These are phyloP conservation scores for Struthio camelus DNA, from an alignment of 2,113 vertebrate genomes.

Conservation along the genomic window DNA sequence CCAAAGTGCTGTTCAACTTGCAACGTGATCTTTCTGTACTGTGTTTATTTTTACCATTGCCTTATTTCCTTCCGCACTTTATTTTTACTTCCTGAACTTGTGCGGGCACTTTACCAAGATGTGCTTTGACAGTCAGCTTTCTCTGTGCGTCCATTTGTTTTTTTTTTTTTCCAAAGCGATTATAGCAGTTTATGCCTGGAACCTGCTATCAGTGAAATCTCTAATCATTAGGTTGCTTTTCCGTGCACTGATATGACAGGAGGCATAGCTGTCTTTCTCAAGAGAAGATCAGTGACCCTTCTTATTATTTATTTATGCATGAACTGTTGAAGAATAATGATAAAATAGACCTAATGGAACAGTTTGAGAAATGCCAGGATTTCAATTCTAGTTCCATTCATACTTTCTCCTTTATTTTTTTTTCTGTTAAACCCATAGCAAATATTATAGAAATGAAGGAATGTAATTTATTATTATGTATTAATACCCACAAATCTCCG, in stretches of 20 bases:
- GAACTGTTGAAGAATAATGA: not conserved
- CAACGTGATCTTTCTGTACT: fast-evolving
- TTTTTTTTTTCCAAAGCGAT: not conserved
- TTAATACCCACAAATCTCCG: not conserved
- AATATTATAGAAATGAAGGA: not conserved
- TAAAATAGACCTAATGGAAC: not conserved
- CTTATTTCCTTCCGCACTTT: not conserved
- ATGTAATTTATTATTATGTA: not conserved
- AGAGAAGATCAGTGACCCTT: not conserved
- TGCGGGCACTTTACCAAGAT: not conserved
- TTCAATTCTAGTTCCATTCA: not conserved
- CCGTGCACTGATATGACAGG: not conserved
- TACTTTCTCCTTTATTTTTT: not conserved
- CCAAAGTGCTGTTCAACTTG: not conserved
- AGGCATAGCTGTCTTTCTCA: not conserved
- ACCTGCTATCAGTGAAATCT: not conserved
- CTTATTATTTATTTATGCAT: slow-evolving; percentile 10
- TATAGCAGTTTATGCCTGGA: not conserved
- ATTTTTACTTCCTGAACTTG: not conserved
- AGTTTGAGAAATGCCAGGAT: not conserved
- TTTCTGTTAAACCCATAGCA: not conserved
- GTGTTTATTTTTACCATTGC: not conserved
- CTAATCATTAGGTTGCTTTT: slow-evolving; percentile 18
- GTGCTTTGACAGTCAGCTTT: not conserved
- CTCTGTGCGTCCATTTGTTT: not conserved